Conservation (phyloP, 2,113 vertebrate genomes). For the Oenanthe melanoleuca region DNA sequence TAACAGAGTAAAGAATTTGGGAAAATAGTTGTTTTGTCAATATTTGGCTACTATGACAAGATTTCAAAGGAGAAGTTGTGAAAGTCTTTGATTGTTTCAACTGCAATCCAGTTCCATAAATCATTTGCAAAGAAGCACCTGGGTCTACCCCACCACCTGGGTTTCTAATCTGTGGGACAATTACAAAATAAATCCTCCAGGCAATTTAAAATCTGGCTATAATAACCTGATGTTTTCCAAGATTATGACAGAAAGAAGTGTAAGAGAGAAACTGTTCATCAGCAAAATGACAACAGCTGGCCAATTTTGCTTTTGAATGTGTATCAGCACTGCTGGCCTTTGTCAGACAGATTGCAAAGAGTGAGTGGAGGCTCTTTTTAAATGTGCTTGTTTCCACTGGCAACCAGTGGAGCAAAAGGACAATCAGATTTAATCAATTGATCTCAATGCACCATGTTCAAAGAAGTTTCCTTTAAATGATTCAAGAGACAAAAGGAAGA, state of each 20-base stretch:
- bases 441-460: neutral
- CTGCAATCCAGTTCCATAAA: neutral
- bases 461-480: conserved; percentile 4
- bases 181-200: neutral
- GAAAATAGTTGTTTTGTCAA: neutral
- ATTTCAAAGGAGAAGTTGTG: neutral
- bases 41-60: neutral
- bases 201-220: neutral
- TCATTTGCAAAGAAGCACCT: neutral
- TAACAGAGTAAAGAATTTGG: neutral
- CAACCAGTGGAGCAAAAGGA: conserved; percentile 7
- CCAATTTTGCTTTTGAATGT: neutral
- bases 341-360: neutral
- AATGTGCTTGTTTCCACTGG: conserved; percentile 13
- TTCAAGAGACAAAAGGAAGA: neutral
- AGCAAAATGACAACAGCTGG: neutral
- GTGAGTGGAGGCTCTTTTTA: neutral
- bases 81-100: neutral
- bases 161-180: neutral
- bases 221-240: neutral
- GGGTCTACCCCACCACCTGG: neutral
- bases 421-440: conserved; percentile 16
- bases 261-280: neutral
- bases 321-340: neutral
- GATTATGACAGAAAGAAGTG: neutral